Conservation (phyloP, 2,797 vertebrate species). For the Pampus argenteus region DNA sequence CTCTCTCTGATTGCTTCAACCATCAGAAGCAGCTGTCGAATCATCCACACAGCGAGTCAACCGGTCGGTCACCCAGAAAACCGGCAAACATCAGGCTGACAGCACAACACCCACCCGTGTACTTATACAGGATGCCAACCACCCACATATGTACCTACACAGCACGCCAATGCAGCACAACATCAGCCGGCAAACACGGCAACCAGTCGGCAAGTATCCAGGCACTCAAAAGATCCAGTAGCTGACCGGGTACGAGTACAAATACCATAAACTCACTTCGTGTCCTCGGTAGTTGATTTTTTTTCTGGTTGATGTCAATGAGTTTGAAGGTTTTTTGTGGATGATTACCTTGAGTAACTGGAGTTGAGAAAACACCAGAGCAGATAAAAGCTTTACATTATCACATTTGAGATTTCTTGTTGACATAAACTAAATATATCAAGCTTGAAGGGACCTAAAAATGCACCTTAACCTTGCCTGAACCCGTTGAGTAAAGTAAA, state of each 20-base stretch:
- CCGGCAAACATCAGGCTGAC: conserved; percentile 28
- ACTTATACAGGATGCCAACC: background rate
- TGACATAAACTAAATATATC: background rate
- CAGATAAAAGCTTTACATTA: background rate
- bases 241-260: too few species aligned
- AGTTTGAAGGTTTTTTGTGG: background rate
- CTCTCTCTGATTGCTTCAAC: conserved; percentile 37
- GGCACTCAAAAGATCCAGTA: too few species aligned
- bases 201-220: background rate
- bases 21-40: conserved; percentile 27
- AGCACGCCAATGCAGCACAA: background rate
- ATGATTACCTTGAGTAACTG: too few species aligned
- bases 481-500: background rate
- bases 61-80: conserved; percentile 26
- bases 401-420: too few species aligned
- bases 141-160: background rate
- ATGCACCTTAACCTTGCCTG: background rate
- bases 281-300: too few species aligned
- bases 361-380: background rate
- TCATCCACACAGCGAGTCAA: conserved; percentile 6
- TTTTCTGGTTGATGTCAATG: background rate
- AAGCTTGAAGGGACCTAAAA: background rate
- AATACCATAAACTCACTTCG: too few species aligned
- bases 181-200: background rate
- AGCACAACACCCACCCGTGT: background rate